Evolutionary conservation across 2,888 invertebrate genomes (phyloP).

Genomic region (Julus scanicus): DNA sequence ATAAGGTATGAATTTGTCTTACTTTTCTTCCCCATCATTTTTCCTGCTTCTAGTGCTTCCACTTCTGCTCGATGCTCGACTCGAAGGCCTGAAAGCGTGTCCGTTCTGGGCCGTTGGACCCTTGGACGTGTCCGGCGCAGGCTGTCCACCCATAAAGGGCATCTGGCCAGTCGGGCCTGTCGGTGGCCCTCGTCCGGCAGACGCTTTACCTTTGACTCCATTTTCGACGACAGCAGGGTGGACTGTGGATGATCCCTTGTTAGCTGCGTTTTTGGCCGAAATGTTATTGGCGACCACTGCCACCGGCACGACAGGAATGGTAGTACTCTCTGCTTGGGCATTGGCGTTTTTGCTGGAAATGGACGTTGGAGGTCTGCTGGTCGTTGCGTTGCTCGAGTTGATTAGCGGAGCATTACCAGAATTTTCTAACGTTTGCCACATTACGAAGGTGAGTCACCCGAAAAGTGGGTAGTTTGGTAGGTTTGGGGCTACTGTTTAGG

Average conservation of each 20-base stretch:
- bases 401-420: conserved; percentile 12
- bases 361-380: not conserved
- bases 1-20: conserved; percentile 34
- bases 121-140: conserved; percentile 6
- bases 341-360: not conserved
- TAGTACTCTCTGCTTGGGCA: not conserved
- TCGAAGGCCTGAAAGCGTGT: not conserved
- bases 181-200: not conserved
- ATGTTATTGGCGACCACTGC: not conserved
- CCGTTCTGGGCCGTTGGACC: conserved; percentile 36
- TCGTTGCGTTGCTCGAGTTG: not conserved
- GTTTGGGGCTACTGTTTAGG: too few species aligned
- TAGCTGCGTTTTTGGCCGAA: not conserved
- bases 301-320: not conserved
- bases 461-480: too few species aligned
- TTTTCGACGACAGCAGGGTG: not conserved
- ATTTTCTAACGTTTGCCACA: conserved; percentile 53
- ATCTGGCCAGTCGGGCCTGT: not conserved
- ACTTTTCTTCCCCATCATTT: conserved; percentile 52
- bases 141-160: not conserved
- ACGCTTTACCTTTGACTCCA: not conserved
- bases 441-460: not conserved
- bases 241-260: not conserved
- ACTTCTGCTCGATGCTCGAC: conserved; percentile 26
- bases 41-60: conserved; percentile 55